A percentile compares a stretch with the other conserved stretches of the same genome.
phyloP scores from a whole-genome alignment of 2,113 vertebrate genomes.

The Leucopternis melanops region DNA sequence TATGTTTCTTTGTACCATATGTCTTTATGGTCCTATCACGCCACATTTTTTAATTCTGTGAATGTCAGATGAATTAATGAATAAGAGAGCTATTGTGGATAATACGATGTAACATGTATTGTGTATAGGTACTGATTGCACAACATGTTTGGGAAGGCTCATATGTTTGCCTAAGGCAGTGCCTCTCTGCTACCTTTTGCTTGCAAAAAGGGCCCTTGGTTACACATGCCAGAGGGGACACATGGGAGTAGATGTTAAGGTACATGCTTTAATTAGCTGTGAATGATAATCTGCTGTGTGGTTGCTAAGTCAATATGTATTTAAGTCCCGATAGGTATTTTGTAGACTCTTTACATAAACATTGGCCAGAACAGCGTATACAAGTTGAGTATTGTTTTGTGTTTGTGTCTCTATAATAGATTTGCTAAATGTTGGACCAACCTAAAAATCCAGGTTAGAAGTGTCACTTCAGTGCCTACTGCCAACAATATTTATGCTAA shows the following conservation, averaged over 20 bases:
- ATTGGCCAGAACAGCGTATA: neutral
- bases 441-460: neutral
- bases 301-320: neutral
- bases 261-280: neutral
- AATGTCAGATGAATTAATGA: neutral
- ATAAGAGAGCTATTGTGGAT: neutral
- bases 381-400: neutral
- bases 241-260: neutral
- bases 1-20: neutral
- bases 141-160: neutral
- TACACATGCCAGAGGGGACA: neutral
- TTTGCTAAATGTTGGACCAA: neutral
- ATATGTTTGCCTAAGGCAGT: neutral
- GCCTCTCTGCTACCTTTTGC: neutral
- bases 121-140: neutral
- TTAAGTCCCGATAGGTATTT: neutral
- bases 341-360: neutral
- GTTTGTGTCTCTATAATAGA: neutral
- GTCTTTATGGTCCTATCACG: neutral
- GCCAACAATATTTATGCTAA: neutral
- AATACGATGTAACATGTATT: neutral
- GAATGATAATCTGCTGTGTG: neutral
- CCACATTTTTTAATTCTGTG: neutral
- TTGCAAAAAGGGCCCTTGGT: neutral
- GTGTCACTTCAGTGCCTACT: neutral